Percentiles rank a stretch among this genome's conserved stretches.
Conservation (phyloP, 2,113 vertebrate species). For the Xiphorhynchus elegans region DNA sequence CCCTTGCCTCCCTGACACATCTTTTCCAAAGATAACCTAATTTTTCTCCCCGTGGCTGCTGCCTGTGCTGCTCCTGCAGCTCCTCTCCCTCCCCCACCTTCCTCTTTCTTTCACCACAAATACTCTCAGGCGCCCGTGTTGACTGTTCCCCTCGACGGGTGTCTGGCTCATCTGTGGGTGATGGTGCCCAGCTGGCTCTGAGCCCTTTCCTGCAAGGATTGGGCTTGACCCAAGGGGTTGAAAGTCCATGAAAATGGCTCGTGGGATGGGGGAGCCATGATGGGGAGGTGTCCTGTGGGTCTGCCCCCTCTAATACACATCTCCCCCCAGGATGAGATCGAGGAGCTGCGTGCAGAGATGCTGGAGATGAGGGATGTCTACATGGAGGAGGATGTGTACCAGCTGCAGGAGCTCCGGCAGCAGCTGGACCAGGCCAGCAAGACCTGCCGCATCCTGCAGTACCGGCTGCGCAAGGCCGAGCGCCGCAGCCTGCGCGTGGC, state of each 20-base stretch:
- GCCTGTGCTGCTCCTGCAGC: slow-evolving; percentile 7
- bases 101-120: slow-evolving; percentile 27
- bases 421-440: slow-evolving; percentile 98
- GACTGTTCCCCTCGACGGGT: rapidly evolving
- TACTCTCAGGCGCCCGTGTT: not conserved
- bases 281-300: rapidly evolving
- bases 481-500: slow-evolving; percentile 93
- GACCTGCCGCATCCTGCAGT: slow-evolving; percentile 97
- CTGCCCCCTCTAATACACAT: rapidly evolving
- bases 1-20: slow-evolving; percentile 21
- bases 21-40: slow-evolving; percentile 46
- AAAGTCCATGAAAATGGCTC: not conserved
- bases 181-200: not conserved
- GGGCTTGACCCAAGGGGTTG: not conserved
- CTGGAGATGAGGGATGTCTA: slow-evolving; percentile 99
- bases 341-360: slow-evolving; percentile 97
- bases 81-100: slow-evolving; percentile 57
- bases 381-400: slow-evolving; percentile 97
- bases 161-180: not conserved
- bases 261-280: not conserved
- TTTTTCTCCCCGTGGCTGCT: not conserved
- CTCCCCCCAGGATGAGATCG: slow-evolving; percentile 89
- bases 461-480: slow-evolving; percentile 94
- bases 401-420: slow-evolving; percentile 95
- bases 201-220: not conserved